phyloP scores from a whole-genome alignment of 1,140 invertebrate genomes.

The Sinella curviseta region DNA sequence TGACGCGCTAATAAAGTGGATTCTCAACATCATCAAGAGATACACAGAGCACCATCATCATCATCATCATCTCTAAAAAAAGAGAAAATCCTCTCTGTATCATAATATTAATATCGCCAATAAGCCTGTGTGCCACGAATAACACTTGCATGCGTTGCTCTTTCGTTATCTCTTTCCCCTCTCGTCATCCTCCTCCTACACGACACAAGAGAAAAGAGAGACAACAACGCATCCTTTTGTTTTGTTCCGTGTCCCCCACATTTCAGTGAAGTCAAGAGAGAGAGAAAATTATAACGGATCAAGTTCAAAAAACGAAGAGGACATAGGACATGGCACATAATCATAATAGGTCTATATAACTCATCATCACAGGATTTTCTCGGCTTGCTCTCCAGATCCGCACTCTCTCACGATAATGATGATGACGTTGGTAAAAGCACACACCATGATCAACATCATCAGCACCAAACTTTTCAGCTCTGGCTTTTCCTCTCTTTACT shows the following conservation, averaged over 20 bases:
- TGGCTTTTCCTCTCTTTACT: neutral
- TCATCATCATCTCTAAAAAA: no score
- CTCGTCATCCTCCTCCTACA: neutral
- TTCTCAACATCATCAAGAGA: no score
- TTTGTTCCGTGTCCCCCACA: neutral
- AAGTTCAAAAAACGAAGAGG: neutral
- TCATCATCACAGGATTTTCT: slow-evolving; percentile 17
- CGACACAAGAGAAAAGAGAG: neutral
- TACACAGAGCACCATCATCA: no score
- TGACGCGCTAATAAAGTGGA: slow-evolving; percentile 16
- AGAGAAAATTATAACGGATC: neutral
- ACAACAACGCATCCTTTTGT: neutral
- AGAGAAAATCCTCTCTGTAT: no score
- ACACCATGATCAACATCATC: neutral
- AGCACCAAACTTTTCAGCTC: neutral
- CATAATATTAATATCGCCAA: no score
- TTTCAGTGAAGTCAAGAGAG: neutral
- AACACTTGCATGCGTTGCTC: neutral
- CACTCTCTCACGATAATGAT: neutral
- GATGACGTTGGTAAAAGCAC: slow-evolving; percentile 4
- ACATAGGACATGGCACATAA: slow-evolving; percentile 5
- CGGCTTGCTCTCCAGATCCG: neutral
- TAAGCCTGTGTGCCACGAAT: no score
- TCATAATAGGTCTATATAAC: neutral
- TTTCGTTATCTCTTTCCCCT: no score